These are phyloP conservation scores for Leptothorax acervorum DNA, from an alignment of 2,888 invertebrate species.

Conservation along the genomic window DNA sequence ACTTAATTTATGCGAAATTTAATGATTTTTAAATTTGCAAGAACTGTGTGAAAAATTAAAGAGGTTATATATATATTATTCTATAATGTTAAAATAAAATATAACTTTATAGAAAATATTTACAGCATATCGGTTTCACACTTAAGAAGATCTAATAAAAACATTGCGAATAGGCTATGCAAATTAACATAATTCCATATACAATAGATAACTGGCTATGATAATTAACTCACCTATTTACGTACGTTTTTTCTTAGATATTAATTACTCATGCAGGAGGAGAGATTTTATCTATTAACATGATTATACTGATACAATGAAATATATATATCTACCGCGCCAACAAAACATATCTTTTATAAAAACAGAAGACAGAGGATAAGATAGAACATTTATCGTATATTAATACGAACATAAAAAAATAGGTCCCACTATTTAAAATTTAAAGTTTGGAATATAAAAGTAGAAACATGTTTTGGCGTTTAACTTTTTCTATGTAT, in stretches of 20 bases:
- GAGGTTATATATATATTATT: not conserved
- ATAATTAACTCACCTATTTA: not conserved
- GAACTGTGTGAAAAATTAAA: not conserved
- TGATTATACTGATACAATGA: not conserved
- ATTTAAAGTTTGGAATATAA: not conserved
- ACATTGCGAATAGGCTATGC: not conserved
- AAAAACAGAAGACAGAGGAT: not conserved
- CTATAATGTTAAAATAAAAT: not conserved
- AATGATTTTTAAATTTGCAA: not conserved
- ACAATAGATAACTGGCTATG: not conserved
- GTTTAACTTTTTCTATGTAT: not conserved
- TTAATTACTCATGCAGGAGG: no score
- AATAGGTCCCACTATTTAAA: not conserved
- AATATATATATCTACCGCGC: not conserved
- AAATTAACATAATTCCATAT: not conserved
- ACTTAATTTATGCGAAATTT: not conserved
- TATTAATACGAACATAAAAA: not conserved
- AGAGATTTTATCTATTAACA: not conserved
- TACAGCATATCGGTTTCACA: not conserved
- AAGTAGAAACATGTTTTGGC: not conserved
- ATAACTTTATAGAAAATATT: not conserved
- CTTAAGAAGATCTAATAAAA: not conserved
- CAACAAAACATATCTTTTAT: not conserved
- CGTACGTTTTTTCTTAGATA: no score
- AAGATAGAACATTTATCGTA: not conserved